Percentiles rank a stretch among this genome's conserved stretches.
phyloP scores from a whole-genome alignment of 1,140 invertebrate species.

The Samia ricini region DNA sequence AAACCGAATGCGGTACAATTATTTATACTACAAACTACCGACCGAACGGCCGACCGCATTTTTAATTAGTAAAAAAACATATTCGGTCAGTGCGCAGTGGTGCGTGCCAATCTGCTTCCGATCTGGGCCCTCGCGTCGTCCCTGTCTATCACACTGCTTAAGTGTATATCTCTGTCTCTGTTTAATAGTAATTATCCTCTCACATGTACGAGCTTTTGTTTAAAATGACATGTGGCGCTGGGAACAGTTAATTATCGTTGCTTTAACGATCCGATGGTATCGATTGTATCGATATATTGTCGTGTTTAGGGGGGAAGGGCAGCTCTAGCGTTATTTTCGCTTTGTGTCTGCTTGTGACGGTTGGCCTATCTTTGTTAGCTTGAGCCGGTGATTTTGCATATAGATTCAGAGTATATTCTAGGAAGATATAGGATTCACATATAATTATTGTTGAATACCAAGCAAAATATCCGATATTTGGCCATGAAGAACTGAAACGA shows the following conservation, averaged over 20 bases:
- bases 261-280: slow-evolving; percentile 34
- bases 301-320: not conserved
- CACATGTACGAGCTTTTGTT: slow-evolving; percentile 63
- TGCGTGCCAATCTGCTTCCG: slow-evolving; percentile 65
- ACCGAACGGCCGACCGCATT: slow-evolving; percentile 45
- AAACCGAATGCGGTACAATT: slow-evolving; percentile 41
- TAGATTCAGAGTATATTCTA: too few species aligned
- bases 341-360: not conserved
- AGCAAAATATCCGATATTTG: too few species aligned
- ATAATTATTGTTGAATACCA: too few species aligned
- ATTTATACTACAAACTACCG: slow-evolving; percentile 51
- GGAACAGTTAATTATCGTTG: slow-evolving; percentile 56
- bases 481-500: too few species aligned
- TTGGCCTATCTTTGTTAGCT: not conserved
- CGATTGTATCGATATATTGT: slow-evolving; percentile 39
- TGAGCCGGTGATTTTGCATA: too few species aligned
- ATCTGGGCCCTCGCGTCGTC: slow-evolving; percentile 38
- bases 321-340: not conserved
- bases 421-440: too few species aligned
- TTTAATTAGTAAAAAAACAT: slow-evolving; percentile 68
- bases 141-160: slow-evolving; percentile 20
- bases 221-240: slow-evolving; percentile 62
- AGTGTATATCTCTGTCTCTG: slow-evolving; percentile 23
- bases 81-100: slow-evolving; percentile 63
- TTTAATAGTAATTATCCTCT: slow-evolving; percentile 62